Evolutionary conservation across 2,113 vertebrate genomes (phyloP), one percentile per base, ranked within the genome.

Genomic region (Suncus etruscus): DNA sequence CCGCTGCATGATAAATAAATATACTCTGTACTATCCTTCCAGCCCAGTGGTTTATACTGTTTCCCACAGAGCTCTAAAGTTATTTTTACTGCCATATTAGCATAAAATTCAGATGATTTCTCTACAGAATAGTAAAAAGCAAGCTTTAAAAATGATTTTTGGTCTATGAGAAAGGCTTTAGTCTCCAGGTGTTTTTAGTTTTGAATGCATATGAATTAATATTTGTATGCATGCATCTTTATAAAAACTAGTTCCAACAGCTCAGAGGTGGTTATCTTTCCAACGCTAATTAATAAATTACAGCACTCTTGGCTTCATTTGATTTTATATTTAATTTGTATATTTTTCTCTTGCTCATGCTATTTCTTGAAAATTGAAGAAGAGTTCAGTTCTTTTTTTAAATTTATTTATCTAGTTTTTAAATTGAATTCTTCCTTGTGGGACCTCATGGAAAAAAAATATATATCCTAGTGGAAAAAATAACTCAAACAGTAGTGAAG

Each of bases 251-350:
- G 25, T 92, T 88, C n/a, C 11, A 31, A 25, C 8, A 45, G 24
- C 47, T 72, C 58, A 24, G 65, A 70, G 70, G 51, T n/a, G 66
- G 70, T 87, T 82, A 54, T n/a, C 54, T 93, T 94, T 92, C 61
- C 78, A 83, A 11, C 83, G 39, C 29, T 75, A 51, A 74, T 91
- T 73, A 87, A 73, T 89, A 89, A 91, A 27, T 88, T 81, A 86
- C 45, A n/a, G n/a, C 31, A 39, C 48, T 73, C 50, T 58, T 89
- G 77, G 18, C n/a, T 81, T 32, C 11, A 29, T 92, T 86, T 91
- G 83, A 74, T 70, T 65, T 27, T 65, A 24, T 22, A 22, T 66
- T 66, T 66, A 66, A 66, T 29, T 29, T 9, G 8, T 66, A 25
- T 65, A 65, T 66, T 66, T 66, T 94, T 90, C 29, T 87, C 32